Evolutionary conservation across 2,113 vertebrate genomes (phyloP).

Genomic region (Rattus rattus): DNA sequence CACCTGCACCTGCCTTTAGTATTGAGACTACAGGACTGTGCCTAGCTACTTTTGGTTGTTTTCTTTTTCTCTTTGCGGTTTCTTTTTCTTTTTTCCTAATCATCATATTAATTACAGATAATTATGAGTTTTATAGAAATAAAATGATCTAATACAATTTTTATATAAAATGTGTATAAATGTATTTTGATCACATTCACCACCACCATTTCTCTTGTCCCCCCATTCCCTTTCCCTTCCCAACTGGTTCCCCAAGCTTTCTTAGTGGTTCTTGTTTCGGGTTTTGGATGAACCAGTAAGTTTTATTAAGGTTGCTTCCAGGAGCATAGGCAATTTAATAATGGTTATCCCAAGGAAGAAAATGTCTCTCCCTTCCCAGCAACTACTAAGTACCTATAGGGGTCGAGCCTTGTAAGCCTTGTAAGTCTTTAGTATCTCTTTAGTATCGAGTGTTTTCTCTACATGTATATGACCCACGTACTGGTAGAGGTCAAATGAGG

Average conservation of each 20-base stretch:
- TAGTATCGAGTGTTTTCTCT: background rate
- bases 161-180: background rate
- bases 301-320: background rate
- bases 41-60: background rate
- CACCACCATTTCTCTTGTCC: background rate
- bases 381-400: background rate
- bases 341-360: background rate
- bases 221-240: background rate
- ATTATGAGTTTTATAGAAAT: background rate
- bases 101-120: background rate
- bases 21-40: background rate
- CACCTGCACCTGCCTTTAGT: background rate
- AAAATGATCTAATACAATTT: background rate
- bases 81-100: background rate
- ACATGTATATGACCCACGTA: background rate
- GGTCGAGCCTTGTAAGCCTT: background rate
- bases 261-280: background rate
- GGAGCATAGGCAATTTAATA: background rate
- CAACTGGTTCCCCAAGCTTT: background rate
- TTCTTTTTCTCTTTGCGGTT: background rate
- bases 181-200: background rate
- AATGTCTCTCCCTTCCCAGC: background rate
- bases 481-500: background rate
- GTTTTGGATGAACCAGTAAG: background rate
- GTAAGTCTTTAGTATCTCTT: too few relatives aligned